Evolutionary conservation across 2,888 invertebrate species (phyloP), one percentile per base, ranked within the genome.

Genomic region (Sesia bembeciformis): DNA sequence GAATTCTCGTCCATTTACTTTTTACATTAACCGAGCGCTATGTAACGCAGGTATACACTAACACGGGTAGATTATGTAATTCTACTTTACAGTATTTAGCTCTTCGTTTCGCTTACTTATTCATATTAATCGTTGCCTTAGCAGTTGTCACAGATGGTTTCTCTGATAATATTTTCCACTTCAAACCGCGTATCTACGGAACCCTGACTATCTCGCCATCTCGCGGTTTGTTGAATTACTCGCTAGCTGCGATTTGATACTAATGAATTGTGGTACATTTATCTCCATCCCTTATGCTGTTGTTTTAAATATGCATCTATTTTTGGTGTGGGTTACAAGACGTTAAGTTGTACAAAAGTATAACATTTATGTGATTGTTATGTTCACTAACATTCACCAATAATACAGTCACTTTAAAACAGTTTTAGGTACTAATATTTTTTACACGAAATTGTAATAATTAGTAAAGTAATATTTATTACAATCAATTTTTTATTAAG

Each of bases 121-220:
- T 40, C 41, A 4, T n/a, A n/a, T 46, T 7, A 8, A 46, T 46
- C 46, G 23, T n/a, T 46, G 3, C 46, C n/a, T 7, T 7, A 46
- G 46, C 46, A 46, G n/a, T 46, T 46, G n/a, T 46, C 52, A 54
- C 50, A 42, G 52, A 54, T 54, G 52, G 56, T 52, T 52, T 52
- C 42, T 51, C 46, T 54, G 52, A 59, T 60, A 62, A 62, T 46
- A 46, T 56, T 58, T 54, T 51, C 57, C 60, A 60, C 58, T 65
- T 62, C 58, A 61, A 58, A 59, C 54, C 61, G 58, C 58, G 56
- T 56, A 59, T 61, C 58, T 60, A 53, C 56, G 53, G 59, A 57
- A 59, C 60, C 57, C 52, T 55, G 56, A 62, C 8, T 66, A 62
- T 63, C 60, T 58, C 49, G 53, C 57, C 59, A 58, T 64, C 62